Percentiles rank a stretch among this genome's conserved stretches.
Evolutionary conservation across 2,113 vertebrate genomes (phyloP).

Genomic region (Jaculus jaculus): DNA sequence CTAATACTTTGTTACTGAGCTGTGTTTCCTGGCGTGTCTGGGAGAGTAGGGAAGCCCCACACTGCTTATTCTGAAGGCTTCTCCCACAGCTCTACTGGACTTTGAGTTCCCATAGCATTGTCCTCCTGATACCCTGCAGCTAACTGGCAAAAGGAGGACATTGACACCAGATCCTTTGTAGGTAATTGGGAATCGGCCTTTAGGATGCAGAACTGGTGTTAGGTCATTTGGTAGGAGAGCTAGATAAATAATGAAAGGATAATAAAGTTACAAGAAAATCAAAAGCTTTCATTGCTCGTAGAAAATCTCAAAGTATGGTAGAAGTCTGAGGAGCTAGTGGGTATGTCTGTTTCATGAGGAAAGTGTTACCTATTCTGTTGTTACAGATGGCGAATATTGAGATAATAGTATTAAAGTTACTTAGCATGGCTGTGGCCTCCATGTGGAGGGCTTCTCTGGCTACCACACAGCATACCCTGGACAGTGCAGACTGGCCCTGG

Average conservation of each 20-base stretch:
- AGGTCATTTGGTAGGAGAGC: not conserved
- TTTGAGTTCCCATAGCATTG: not conserved
- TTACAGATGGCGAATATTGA: not conserved
- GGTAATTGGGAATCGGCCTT: too few species aligned
- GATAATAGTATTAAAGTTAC: not conserved
- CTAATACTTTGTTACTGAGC: not conserved
- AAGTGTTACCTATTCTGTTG: accelerated
- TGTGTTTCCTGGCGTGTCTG: not conserved
- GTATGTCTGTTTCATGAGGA: not conserved
- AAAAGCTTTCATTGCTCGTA: too few species aligned
- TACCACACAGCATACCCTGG: not conserved
- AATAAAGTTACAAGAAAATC: not conserved
- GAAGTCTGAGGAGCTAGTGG: not conserved
- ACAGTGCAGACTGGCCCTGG: not conserved
- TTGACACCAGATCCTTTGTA: too few species aligned
- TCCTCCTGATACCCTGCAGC: too few species aligned
- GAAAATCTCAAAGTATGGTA: not conserved
- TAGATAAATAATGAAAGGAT: not conserved
- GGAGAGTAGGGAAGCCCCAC: not conserved
- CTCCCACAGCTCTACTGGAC: not conserved
- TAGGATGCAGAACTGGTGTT: not conserved
- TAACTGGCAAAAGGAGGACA: too few species aligned
- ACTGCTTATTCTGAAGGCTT: not conserved
- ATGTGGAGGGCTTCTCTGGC: not conserved
- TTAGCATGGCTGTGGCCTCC: not conserved